A percentile compares a stretch with the other conserved stretches of the same genome.
Conservation (phyloP, 2,888 invertebrate species). For the Malthinus seriepunctatus region DNA sequence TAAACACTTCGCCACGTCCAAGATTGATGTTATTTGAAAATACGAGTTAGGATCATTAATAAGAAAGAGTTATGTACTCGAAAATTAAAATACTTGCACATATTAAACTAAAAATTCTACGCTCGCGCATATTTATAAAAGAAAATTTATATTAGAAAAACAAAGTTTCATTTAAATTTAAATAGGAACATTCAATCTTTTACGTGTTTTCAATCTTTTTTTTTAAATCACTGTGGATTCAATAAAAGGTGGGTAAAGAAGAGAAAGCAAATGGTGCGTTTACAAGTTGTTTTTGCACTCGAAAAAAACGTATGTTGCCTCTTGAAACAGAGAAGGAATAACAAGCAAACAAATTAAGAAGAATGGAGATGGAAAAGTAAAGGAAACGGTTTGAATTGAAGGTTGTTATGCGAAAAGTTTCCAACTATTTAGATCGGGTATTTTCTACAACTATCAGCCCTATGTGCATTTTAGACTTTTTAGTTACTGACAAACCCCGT, state of each 20-base stretch:
- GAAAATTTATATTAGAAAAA: not conserved
- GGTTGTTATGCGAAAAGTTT: constrained; percentile 43
- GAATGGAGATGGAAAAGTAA: constrained; percentile 26
- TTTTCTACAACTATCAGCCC: constrained; percentile 37
- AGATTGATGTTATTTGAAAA: constrained; percentile 26
- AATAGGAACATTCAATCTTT: not conserved
- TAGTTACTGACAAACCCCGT: constrained; percentile 31
- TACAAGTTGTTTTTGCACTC: constrained; percentile 45
- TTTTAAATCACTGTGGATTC: constrained; percentile 5
- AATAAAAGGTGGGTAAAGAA: constrained; percentile 36
- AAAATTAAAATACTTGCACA: not conserved
- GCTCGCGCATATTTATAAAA: too few species aligned
- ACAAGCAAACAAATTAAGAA: constrained; percentile 28
- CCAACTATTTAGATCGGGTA: constrained; percentile 41
- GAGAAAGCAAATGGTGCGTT: constrained; percentile 43
- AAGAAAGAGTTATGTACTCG: constrained; percentile 1
- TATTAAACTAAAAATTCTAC: not conserved
- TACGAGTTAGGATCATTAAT: constrained; percentile 10
- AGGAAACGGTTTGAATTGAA: constrained; percentile 36
- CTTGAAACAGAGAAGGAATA: constrained; percentile 34
- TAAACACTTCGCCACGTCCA: constrained; percentile 27
- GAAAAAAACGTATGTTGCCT: constrained; percentile 39
- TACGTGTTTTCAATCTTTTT: constrained; percentile 1
- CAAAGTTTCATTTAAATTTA: not conserved
- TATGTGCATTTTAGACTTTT: constrained; percentile 34